phyloP scores from a whole-genome alignment of 2,113 vertebrate genomes.

The Sylvietta virens region DNA sequence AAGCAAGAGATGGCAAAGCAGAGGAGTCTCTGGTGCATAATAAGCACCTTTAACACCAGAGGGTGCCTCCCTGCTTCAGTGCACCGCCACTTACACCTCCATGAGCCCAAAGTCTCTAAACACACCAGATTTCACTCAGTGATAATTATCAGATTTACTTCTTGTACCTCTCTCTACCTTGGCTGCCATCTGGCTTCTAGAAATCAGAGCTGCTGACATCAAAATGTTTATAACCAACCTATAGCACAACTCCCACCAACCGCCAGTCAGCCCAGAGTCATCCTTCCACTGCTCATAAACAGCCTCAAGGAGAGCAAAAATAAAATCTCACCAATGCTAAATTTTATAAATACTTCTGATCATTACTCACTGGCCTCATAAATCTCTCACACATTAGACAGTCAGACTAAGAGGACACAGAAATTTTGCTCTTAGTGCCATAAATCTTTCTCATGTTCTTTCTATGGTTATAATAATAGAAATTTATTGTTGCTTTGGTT shows the following conservation, averaged over 20 bases:
- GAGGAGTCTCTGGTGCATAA: neutral
- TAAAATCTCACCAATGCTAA: conserved; percentile 18
- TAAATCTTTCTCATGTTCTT: conserved; percentile 42
- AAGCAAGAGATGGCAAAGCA: neutral
- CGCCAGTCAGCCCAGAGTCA: neutral
- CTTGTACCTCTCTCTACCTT: neutral
- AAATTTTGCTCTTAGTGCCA: conserved; percentile 26
- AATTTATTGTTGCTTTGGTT: conserved; percentile 57
- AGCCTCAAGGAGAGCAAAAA: neutral
- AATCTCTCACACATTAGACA: conserved; percentile 40
- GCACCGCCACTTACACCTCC: neutral
- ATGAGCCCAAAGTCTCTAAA: neutral
- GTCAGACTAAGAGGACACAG: conserved; percentile 32
- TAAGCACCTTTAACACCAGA: neutral
- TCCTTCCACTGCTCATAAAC: neutral
- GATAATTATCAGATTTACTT: too few species aligned
- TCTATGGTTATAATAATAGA: conserved; percentile 22
- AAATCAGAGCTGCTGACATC: neutral
- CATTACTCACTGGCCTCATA: conserved; percentile 1
- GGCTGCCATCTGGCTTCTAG: neutral
- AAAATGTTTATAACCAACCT: neutral
- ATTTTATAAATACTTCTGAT: conserved; percentile 24
- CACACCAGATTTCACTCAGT: neutral
- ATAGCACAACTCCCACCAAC: neutral
- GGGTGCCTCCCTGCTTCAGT: neutral